phyloP scores from a whole-genome alignment of 2,888 invertebrate species.

The Hipparchia semele region DNA sequence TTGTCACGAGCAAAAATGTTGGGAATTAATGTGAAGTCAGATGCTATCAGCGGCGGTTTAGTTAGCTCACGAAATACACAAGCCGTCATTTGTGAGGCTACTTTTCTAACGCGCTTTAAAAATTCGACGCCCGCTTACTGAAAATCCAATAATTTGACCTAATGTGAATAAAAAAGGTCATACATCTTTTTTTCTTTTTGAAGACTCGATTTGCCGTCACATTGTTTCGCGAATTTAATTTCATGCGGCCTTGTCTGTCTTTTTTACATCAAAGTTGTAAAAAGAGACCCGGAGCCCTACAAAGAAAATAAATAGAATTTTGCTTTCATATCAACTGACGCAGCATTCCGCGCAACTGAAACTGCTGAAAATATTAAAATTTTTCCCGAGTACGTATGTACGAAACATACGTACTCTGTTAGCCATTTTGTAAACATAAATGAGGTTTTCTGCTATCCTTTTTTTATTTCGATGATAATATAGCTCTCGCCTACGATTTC shows the following conservation, averaged over 20 bases:
- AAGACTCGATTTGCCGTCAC: not conserved
- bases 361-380: not conserved
- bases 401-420: no score
- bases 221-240: not conserved
- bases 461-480: no score
- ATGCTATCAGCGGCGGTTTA: not conserved
- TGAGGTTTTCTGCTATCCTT: no score
- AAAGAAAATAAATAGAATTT: not conserved
- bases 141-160: no score
- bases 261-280: not conserved
- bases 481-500: no score
- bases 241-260: no score
- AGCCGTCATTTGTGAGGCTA: no score
- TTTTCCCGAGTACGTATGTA: not conserved
- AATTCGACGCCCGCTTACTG: no score
- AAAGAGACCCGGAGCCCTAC: not conserved
- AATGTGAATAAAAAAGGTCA: not conserved
- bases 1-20: constrained; percentile 39
- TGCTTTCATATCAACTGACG: not conserved
- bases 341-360: not conserved
- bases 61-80: not conserved
- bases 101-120: no score
- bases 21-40: not conserved
- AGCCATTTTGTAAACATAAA: no score
- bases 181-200: not conserved